Evolutionary conservation across 2,797 vertebrate species (phyloP), one percentile per base, ranked within the genome.

Genomic region (Coluber constrictor): DNA sequence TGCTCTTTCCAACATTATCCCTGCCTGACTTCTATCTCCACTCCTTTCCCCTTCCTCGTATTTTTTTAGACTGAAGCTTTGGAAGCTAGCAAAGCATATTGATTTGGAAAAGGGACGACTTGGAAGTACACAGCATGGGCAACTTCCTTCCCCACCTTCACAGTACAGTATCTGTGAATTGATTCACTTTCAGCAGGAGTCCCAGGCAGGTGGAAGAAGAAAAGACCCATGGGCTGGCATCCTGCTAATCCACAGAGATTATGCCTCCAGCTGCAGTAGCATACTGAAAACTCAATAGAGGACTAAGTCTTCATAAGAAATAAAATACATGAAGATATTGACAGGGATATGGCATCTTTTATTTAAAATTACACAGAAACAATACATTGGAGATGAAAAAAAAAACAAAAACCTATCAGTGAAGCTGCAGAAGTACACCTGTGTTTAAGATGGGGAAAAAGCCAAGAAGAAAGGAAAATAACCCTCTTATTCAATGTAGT

Each of bases 301-400:
- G 25, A 66, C 43, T 54, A 51, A 63, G 47, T 20, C 4, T 90
- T 90, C 18, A 87, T 56, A 29, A 57, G 16, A 37, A 88, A 70
- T 23, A 43, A 66, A 87, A 88, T 43, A 56, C 6, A 90, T 37
- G 6, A 54, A 56, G 12, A 20, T 54, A 23, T 55, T 11, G 25
- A 63, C 15, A 92, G n/a, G 23, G n/a, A 87, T 87, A 23, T 6
- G 13, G 63, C 18, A 32, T 96, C 95, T 90, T 97, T 97, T 97
- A 97, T 97, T 98, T 70, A 93, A 97, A 95, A 96, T 92, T 60
- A 61, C 63, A 95, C 93, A 97, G 56, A 94, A 95, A 92, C 91
- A 96, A 95, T 95, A 97, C 90, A 96, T 94, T 89, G 96, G 93
- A 32, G 93, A 95, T 0, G 47, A 95, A 90, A 91, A 86, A 86